A percentile compares a stretch with the other conserved stretches of the same genome.
Conservation (phyloP, 2,113 vertebrate genomes). For the Ginglymostoma cirratum region DNA sequence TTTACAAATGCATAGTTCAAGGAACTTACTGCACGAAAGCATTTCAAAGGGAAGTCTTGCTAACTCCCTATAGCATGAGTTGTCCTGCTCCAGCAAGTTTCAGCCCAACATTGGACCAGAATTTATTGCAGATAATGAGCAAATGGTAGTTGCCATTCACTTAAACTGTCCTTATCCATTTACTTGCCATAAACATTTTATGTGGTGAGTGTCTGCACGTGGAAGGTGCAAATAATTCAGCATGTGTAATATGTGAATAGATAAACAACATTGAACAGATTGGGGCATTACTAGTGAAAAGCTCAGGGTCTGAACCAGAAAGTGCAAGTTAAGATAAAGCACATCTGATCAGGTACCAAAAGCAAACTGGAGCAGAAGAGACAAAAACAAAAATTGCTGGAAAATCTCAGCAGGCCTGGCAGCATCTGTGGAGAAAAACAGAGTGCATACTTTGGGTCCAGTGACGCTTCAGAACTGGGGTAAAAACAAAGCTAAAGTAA, state of each 20-base stretch:
- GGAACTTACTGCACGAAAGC: background rate
- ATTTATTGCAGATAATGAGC: too few relatives aligned
- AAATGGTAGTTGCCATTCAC: background rate
- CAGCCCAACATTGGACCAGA: background rate
- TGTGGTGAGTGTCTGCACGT: background rate
- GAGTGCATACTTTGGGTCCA: too few relatives aligned
- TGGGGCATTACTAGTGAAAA: background rate
- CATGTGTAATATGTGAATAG: background rate
- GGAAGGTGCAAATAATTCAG: background rate
- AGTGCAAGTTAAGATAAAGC: background rate
- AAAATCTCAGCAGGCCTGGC: too few relatives aligned
- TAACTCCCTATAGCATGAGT: background rate
- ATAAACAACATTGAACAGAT: background rate
- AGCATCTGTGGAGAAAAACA: too few relatives aligned
- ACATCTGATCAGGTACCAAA: background rate
- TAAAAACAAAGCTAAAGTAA: too few relatives aligned
- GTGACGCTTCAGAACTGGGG: too few relatives aligned
- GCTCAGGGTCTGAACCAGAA: background rate
- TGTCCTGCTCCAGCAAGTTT: background rate
- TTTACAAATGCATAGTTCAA: background rate
- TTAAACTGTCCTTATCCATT: background rate
- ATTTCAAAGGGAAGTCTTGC: background rate
- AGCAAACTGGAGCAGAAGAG: background rate
- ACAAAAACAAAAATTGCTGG: background rate
- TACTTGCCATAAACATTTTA: background rate